A percentile compares a stretch with the other conserved stretches of the same genome.
These are phyloP conservation scores for Panorpa germanica DNA, from an alignment of 2,888 invertebrate species.

Conservation along the genomic window DNA sequence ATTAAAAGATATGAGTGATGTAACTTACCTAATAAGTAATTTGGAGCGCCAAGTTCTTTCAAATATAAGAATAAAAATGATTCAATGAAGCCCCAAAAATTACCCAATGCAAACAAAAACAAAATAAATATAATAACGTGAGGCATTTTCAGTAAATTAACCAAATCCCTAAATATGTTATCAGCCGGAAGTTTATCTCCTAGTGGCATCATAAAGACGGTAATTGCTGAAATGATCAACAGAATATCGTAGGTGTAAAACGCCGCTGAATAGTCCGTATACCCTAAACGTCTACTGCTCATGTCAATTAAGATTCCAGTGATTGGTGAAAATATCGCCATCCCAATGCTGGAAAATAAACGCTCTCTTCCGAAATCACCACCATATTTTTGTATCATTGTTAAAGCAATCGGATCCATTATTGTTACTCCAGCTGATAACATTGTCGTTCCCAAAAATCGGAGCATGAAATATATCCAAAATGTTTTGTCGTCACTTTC, in stretches of 20 bases:
- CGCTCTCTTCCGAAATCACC: slow-evolving; percentile 69
- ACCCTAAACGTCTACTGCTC: slow-evolving; percentile 32
- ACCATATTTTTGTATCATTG: slow-evolving; percentile 67
- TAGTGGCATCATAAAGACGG: slow-evolving; percentile 59
- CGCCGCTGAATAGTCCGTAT: slow-evolving; percentile 76
- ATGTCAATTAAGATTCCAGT: slow-evolving; percentile 61
- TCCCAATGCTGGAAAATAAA: slow-evolving; percentile 61
- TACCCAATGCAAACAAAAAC: slow-evolving; percentile 65
- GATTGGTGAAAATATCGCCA: slow-evolving; percentile 67
- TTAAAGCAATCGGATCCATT: slow-evolving; percentile 74
- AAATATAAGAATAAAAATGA: slow-evolving; percentile 74
- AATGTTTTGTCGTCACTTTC: slow-evolving; percentile 61
- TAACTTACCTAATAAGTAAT: slow-evolving; percentile 55
- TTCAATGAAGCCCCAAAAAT: slow-evolving; percentile 80
- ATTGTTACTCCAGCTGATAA: slow-evolving; percentile 71
- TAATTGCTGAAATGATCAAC: slow-evolving; percentile 48
- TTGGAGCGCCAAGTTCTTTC: slow-evolving; percentile 66
- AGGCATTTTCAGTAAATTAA: slow-evolving; percentile 56
- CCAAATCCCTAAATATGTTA: slow-evolving; percentile 54
- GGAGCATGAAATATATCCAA: slow-evolving; percentile 62
- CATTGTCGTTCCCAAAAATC: slow-evolving; percentile 66
- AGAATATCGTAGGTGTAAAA: slow-evolving; percentile 65
- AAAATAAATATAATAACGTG: slow-evolving; percentile 64
- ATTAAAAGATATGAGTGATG: too few relatives aligned
- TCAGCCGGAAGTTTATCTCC: slow-evolving; percentile 61